phyloP scores from a whole-genome alignment of 2,888 invertebrate species.

The Eledona agricola region DNA sequence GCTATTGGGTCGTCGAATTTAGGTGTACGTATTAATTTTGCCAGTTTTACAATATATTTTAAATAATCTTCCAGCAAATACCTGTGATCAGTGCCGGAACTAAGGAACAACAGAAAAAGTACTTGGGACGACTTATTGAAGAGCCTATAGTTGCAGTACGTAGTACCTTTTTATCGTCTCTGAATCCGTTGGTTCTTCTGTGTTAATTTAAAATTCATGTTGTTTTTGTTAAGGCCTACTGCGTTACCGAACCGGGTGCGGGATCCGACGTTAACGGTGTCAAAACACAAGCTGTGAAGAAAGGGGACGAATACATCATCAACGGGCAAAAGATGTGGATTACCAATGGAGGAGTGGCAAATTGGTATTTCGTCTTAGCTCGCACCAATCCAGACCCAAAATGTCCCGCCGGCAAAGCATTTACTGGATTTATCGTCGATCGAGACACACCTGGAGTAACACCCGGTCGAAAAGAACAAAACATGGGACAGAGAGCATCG shows the following conservation, averaged over 20 bases:
- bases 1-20: conserved; percentile 70
- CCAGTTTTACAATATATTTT: neutral
- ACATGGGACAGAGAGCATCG: conserved; percentile 79
- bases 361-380: conserved; percentile 89
- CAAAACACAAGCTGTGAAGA: conserved; percentile 88
- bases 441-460: conserved; percentile 71
- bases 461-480: conserved; percentile 73
- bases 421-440: conserved; percentile 79
- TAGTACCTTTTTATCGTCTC: neutral
- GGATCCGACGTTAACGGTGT: conserved; percentile 93
- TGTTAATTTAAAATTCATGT: neutral
- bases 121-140: conserved; percentile 87
- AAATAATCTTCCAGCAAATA: conserved; percentile 74
- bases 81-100: conserved; percentile 86
- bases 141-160: conserved; percentile 91
- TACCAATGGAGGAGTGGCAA: conserved; percentile 93
- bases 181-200: neutral
- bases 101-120: conserved; percentile 93
- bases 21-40: conserved; percentile 12
- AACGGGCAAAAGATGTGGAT: conserved; percentile 98
- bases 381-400: conserved; percentile 91
- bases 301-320: conserved; percentile 89
- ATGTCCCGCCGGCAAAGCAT: conserved; percentile 78
- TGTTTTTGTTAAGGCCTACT: conserved; percentile 75
- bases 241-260: conserved; percentile 94